These are phyloP conservation scores for Zygothrica quintamaculata DNA, from an alignment of 2,888 invertebrate species.

Conservation along the genomic window DNA sequence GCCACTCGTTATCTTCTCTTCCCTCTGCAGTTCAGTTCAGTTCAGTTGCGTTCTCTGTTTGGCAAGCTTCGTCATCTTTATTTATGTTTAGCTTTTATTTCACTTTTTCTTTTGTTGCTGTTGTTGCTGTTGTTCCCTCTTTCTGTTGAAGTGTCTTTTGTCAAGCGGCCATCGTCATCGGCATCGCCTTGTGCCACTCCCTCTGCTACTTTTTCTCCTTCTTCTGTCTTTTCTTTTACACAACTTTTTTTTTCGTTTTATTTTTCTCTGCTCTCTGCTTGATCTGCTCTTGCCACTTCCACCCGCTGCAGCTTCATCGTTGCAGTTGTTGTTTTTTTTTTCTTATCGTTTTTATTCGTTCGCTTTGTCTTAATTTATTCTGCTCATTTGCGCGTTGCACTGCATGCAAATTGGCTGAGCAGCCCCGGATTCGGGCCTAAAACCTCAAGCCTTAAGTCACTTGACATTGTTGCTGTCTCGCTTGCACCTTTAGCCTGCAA, in stretches of 20 bases:
- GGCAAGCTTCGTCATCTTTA: slow-evolving; percentile 77
- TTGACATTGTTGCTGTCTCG: slow-evolving; percentile 13
- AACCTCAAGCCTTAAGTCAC: neutral
- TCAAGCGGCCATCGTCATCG: slow-evolving; percentile 68
- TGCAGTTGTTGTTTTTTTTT: slow-evolving; percentile 26
- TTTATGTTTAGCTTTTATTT: slow-evolving; percentile 66
- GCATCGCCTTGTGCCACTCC: slow-evolving; percentile 45
- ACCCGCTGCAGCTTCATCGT: slow-evolving; percentile 50
- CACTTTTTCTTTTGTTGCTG: slow-evolving; percentile 42
- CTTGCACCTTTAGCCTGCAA: slow-evolving; percentile 10
- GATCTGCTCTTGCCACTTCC: slow-evolving; percentile 19
- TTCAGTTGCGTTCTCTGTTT: slow-evolving; percentile 23
- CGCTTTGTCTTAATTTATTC: slow-evolving; percentile 68
- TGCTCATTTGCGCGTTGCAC: slow-evolving; percentile 63
- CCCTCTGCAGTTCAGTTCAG: no score
- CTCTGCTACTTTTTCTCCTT: slow-evolving; percentile 28
- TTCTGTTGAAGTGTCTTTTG: slow-evolving; percentile 67
- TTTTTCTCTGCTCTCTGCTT: slow-evolving; percentile 7
- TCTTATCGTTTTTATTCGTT: slow-evolving; percentile 16
- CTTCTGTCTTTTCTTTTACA: slow-evolving; percentile 11
- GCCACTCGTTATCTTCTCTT: slow-evolving; percentile 4
- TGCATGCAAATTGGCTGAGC: slow-evolving; percentile 54
- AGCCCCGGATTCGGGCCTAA: neutral
- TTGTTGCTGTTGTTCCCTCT: slow-evolving; percentile 17
- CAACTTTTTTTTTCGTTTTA: neutral